Base-by-base conservation (phyloP, 2,888 invertebrate species). In the Blastobasis adustella region DNA sequence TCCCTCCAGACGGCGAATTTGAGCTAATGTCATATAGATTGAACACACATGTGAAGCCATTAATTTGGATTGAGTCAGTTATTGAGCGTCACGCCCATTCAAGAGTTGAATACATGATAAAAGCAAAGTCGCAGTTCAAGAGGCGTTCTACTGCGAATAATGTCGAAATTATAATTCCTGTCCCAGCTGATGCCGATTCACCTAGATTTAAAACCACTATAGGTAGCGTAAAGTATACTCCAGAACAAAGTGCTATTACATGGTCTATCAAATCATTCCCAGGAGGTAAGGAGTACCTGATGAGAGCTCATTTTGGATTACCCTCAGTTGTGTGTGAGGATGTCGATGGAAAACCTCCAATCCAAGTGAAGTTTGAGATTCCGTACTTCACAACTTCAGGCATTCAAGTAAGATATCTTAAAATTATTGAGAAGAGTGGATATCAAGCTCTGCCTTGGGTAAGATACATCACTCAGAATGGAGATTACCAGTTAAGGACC, bases 401-500 rank as follows among this genome's bases (percentile, higher is more conserved):
- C 42, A 98, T 99, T 67, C 99, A 99, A 91, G 97, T 97, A 56
- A 92, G 98, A 51, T 98, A 98, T 75, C 88, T 98, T 73, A 98
- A 98, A 85, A 99, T 99, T 66, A 99, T 99, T 68, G 99, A 99
- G 75, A 99, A 99, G 86, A 98, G 98, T 79, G 99, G 99, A 0
- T 99, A 99, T 79, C 99, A 99, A 83, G 99, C 99, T 0, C 79
- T 99, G 58, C 99, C 99, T 0, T 99, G 99, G 99, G 99, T 99
- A 5, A 90, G 99, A n/a, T 99, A 99, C 78, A 99, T 99, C 60
- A 99, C 99, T 43, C 98, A 99, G 79, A 99, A 99, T 79, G 99
- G 99, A 49, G 99, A 99, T 81, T 99, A 99, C 79, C 98, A 99
- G 76, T 89, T 99, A 60, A 92, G 99, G 81, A 99, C 97, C 61